Conservation (phyloP, 2,888 invertebrate genomes). For the Serripes groenlandicus region DNA sequence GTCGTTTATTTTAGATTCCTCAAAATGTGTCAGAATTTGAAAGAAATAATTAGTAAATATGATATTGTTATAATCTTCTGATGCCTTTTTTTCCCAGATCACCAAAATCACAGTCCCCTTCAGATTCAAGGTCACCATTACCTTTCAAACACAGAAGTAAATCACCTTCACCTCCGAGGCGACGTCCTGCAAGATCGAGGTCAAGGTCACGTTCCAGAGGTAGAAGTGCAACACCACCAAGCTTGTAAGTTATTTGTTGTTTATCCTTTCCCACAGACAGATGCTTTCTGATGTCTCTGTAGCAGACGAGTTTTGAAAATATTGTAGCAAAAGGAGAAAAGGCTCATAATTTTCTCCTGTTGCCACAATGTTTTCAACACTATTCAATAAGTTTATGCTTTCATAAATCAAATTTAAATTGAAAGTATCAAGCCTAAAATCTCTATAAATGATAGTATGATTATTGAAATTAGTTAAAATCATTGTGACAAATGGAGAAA, state of each 20-base stretch:
- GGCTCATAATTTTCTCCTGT: too few species aligned
- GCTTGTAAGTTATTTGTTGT: conserved; percentile 87
- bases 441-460: too few species aligned
- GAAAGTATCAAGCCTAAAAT: too few species aligned
- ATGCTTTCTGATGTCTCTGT: background rate
- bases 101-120: conserved; percentile 17
- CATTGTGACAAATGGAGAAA: too few species aligned
- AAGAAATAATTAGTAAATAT: background rate
- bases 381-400: too few species aligned
- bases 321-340: too few species aligned
- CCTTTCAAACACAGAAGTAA: conserved; percentile 78
- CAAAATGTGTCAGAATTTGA: background rate
- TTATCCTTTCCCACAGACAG: background rate
- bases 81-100: background rate
- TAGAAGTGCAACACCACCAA: conserved; percentile 91
- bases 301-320: too few species aligned
- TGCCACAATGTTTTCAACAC: too few species aligned
- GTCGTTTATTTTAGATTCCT: background rate
- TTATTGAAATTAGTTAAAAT: too few species aligned
- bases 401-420: too few species aligned
- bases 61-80: too few species aligned
- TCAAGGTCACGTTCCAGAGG: conserved; percentile 69
- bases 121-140: conserved; percentile 75
- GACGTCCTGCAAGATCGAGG: conserved; percentile 61
- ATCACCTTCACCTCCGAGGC: conserved; percentile 63